A percentile compares a stretch with the other conserved stretches of the same genome.
These are phyloP conservation scores for Drusus annulatus DNA, from an alignment of 1,140 invertebrate genomes.

Conservation along the genomic window DNA sequence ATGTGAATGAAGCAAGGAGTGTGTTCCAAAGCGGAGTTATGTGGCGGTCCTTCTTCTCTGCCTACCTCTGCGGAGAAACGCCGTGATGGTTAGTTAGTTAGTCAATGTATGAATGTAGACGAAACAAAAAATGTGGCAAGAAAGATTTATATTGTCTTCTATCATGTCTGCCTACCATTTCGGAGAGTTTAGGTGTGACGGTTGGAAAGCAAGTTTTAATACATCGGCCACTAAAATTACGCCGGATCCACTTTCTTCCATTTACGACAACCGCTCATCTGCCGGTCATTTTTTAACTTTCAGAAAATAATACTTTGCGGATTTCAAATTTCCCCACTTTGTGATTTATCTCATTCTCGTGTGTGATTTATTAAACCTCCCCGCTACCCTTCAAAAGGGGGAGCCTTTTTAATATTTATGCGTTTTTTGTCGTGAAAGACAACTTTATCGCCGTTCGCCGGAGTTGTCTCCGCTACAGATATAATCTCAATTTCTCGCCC, in stretches of 20 bases:
- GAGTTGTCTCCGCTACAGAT: background rate
- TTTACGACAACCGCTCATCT: background rate
- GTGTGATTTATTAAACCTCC: constrained; percentile 30
- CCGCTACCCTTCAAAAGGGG: background rate
- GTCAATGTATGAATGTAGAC: too few relatives aligned
- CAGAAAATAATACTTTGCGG: constrained; percentile 1
- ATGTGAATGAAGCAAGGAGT: too few relatives aligned
- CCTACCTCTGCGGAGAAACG: too few relatives aligned
- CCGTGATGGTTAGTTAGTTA: too few relatives aligned
- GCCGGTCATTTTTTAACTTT: too few relatives aligned
- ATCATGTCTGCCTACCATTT: too few relatives aligned
- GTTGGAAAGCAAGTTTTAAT: too few relatives aligned
- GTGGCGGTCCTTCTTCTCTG: too few relatives aligned
- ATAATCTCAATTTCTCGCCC: constrained; percentile 2
- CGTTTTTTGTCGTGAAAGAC: constrained; percentile 19
- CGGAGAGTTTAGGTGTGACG: too few relatives aligned
- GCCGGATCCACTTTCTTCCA: background rate
- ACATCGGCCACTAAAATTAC: constrained; percentile 3
- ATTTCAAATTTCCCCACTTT: constrained; percentile 25
- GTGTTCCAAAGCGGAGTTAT: too few relatives aligned
- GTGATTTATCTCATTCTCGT: constrained; percentile 27
- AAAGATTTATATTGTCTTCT: too few relatives aligned
- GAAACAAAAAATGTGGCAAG: too few relatives aligned
- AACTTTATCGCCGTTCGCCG: background rate
- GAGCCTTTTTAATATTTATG: constrained; percentile 30